Base-by-base conservation (phyloP, 2,888 invertebrate genomes). In the Plutella xylostella region DNA sequence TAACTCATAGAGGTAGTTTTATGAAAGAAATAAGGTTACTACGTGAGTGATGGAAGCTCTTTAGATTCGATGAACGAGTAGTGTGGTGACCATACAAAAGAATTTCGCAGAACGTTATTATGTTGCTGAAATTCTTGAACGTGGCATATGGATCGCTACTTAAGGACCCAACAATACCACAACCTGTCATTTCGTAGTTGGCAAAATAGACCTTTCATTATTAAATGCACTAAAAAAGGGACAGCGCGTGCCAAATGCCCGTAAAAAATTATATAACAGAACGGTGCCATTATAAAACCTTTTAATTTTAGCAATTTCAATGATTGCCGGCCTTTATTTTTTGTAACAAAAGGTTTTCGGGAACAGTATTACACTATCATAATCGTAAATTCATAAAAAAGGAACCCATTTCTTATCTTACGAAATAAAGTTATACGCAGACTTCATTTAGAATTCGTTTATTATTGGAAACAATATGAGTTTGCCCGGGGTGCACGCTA, bases 131-230 rank as follows among this genome's bases (percentile, higher is more conserved):
- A 60, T 58, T 57, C 51, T 53, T 52, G 48, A 25, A 21, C 54
- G 62, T 59, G 56, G 65, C 65, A 65, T 70, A 70, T 67, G 64
- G 58, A 49, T 45, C 41, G 60, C 63, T 63, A 63, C 64, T 63
- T 63, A 62, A 62, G 53, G 52, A 52, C 52, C 48, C 50, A 21
- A 20, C 43, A 48, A 53, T 49, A 48, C 46, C n/a, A 46, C 22
- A 56, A 56, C 60, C 55, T 19, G 46, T 58, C 54, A 61, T 65
- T 55, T 57, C 20, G 20, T 37, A 50, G 40, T 55, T 48, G 55
- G 48, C 50, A 43, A 55, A 56, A 51, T 48, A 47, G 54, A 47
- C 50, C 48, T 51, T 43, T 45, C 20, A 15, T 44, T 51, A 55
- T 58, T 66, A n/a, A 37, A 20, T 28, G 4, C n/a, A 15, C 2